Evolutionary conservation across 2,113 vertebrate species (phyloP).

Genomic region (Hemiprocne comata): DNA sequence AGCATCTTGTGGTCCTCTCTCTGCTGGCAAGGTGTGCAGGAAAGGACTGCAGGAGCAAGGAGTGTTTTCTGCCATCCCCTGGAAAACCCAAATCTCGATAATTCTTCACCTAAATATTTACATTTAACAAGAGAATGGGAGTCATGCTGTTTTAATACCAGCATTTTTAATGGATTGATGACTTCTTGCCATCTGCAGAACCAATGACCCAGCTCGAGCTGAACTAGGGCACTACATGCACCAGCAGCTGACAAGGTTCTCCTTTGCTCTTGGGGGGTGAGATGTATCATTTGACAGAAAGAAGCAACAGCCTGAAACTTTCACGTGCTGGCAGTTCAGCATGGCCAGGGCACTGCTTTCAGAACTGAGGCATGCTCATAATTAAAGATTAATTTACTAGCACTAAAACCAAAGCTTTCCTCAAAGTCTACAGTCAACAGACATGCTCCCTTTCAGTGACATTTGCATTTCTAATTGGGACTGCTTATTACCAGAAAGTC

Average conservation of each 20-base stretch:
- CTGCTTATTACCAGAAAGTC: conserved; percentile 32
- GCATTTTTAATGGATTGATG: neutral
- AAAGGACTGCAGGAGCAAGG: neutral
- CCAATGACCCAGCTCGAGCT: neutral
- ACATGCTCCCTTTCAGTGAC: conserved; percentile 32
- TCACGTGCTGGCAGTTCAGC: neutral
- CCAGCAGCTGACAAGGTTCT: neutral
- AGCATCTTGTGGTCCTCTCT: neutral
- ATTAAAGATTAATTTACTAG: conserved; percentile 56
- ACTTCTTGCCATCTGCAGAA: neutral
- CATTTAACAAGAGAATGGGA: neutral
- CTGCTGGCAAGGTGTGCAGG: neutral
- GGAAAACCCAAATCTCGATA: neutral
- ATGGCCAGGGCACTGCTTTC: neutral
- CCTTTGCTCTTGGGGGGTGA: neutral
- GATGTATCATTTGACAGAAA: neutral
- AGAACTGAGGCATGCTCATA: conserved; percentile 8
- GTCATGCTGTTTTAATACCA: neutral
- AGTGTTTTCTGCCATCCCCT: neutral
- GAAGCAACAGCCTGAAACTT: conserved; percentile 12
- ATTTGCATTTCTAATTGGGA: conserved; percentile 62
- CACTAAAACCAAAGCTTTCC: conserved; percentile 42
- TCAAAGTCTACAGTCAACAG: conserved; percentile 60
- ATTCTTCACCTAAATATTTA: neutral
- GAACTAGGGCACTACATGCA: neutral